Evolutionary conservation across 2,888 invertebrate genomes (phyloP).

Genomic region (Vanessa cardui): DNA sequence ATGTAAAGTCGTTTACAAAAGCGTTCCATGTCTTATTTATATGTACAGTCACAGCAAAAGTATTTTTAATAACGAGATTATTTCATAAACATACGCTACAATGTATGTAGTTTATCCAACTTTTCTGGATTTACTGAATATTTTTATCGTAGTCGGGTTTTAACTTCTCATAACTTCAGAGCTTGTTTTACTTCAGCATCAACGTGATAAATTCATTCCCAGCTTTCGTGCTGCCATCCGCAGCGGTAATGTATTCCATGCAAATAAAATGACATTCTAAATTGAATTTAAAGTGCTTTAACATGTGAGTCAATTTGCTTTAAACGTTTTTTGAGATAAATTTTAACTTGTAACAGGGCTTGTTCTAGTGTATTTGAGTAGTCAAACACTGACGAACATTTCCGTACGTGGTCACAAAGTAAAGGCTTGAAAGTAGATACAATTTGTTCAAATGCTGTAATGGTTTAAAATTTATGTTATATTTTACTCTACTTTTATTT

Average conservation of each 20-base stretch:
- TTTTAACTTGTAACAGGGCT: slow-evolving; percentile 25
- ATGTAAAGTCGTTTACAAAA: too few relatives aligned
- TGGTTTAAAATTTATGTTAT: not conserved
- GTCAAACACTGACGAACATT: slow-evolving; percentile 17
- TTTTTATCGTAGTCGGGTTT: slow-evolving; percentile 6
- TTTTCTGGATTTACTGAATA: slow-evolving; percentile 1
- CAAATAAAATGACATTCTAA: slow-evolving; percentile 25
- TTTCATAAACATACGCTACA: not conserved
- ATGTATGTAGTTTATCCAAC: not conserved
- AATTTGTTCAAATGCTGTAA: not conserved
- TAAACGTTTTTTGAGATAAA: slow-evolving; percentile 24
- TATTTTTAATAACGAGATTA: not conserved
- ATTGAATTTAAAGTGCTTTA: slow-evolving; percentile 31
- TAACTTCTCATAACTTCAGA: slow-evolving; percentile 9
- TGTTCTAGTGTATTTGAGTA: slow-evolving; percentile 28
- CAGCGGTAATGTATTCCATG: slow-evolving; percentile 29
- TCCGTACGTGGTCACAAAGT: slow-evolving; percentile 21
- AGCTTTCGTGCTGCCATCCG: slow-evolving; percentile 20
- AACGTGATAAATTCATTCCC: slow-evolving; percentile 22
- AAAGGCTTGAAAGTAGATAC: slow-evolving; percentile 10
- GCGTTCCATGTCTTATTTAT: too few relatives aligned
- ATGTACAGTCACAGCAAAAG: too few relatives aligned
- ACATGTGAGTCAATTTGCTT: slow-evolving; percentile 29
- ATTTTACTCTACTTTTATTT: too few relatives aligned
- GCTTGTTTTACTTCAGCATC: not conserved